These are phyloP conservation scores for Synanceia verrucosa DNA, from an alignment of 2,797 vertebrate genomes.

Conservation along the genomic window DNA sequence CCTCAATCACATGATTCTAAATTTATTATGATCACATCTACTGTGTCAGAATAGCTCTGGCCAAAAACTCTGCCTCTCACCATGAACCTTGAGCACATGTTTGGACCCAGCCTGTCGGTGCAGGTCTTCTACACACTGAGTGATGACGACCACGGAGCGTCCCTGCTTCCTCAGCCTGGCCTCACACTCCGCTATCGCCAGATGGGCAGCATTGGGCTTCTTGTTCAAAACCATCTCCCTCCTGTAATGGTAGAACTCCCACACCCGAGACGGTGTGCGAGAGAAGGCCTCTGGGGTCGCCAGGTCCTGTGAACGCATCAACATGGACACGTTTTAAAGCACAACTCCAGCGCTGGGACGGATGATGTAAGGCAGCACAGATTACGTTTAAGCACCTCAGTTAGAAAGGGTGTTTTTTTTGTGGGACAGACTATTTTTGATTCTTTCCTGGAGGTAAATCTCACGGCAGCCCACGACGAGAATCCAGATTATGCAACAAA, in stretches of 20 bases:
- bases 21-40: neutral
- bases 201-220: conserved; percentile 87
- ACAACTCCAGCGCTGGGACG: neutral
- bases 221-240: conserved; percentile 87
- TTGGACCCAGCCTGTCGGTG: conserved; percentile 92
- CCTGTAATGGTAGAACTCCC: conserved; percentile 98
- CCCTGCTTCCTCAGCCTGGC: conserved; percentile 88
- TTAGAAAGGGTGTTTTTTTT: neutral
- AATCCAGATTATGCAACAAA: conserved; percentile 41
- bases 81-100: conserved; percentile 91
- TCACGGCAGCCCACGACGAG: conserved; percentile 8
- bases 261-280: conserved; percentile 90
- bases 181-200: conserved; percentile 92
- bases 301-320: conserved; percentile 83
- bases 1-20: neutral
- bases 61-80: no score
- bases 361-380: neutral
- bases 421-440: conserved; percentile 13
- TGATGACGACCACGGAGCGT: conserved; percentile 89
- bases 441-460: conserved; percentile 20
- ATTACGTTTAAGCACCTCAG: neutral
- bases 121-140: conserved; percentile 94
- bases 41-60: no score
- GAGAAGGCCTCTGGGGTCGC: conserved; percentile 93
- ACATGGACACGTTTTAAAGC: neutral